These are phyloP conservation scores for Phylloscopus collybita DNA, from an alignment of 2,797 vertebrate species.

Conservation along the genomic window DNA sequence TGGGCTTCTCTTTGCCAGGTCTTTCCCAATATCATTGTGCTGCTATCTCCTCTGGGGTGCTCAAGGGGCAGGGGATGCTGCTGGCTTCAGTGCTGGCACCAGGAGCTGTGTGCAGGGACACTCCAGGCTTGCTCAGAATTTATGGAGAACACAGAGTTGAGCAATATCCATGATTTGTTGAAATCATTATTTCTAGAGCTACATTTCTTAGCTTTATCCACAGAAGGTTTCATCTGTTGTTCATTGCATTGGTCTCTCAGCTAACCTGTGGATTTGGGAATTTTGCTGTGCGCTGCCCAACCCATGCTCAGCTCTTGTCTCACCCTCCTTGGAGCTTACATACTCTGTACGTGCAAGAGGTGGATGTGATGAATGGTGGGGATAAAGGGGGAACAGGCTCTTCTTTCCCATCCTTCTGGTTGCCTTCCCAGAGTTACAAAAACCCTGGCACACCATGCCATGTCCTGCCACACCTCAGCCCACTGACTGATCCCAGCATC, in stretches of 20 bases:
- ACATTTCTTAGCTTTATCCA: neutral
- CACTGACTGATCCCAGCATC: neutral
- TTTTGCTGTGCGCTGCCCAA: neutral
- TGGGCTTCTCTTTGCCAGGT: neutral
- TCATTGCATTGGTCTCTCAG: neutral
- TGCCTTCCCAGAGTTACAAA: neutral
- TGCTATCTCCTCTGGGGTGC: neutral
- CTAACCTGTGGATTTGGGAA: neutral
- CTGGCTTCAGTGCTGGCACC: neutral
- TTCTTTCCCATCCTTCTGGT: conserved; percentile 26
- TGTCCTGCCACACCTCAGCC: neutral
- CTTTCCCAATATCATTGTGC: neutral
- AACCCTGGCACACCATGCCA: neutral
- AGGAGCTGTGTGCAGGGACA: neutral
- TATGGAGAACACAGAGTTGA: neutral
- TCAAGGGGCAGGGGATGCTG: neutral
- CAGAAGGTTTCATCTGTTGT: neutral
- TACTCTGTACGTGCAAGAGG: fast-evolving
- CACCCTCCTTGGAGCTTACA: neutral
- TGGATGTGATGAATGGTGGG: neutral
- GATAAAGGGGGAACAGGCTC: neutral
- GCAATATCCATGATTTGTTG: neutral
- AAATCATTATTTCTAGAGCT: neutral
- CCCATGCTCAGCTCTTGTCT: fast-evolving
- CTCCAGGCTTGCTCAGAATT: neutral